Base-by-base conservation (phyloP, 2,797 vertebrate species). In the Spea hammondii region DNA sequence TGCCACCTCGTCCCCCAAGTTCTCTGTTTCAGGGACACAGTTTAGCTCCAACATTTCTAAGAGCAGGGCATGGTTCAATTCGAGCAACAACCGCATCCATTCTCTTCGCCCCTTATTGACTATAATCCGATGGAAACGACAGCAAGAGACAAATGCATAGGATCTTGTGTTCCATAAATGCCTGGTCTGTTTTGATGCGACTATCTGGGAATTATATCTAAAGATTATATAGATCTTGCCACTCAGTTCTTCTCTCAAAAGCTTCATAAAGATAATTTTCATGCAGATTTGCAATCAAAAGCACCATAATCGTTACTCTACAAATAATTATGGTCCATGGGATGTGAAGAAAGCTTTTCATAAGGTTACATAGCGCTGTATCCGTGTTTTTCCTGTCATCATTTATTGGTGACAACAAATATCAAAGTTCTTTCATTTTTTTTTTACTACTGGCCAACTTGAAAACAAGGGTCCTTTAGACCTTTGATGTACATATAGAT, bases 101-200 rank as follows among this genome's bases (percentile, higher is more conserved):
- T 74, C 94, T 98, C 72, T 98, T 97, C 79, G 85, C 95, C 1
- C 97, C 96, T 0, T 98, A 98, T 89, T 98, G 84, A 94, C 32
- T 45, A 64, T 70, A 49, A 67, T 49, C 54, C 78, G 77, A 14
- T 50, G 66, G 48, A 46, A 74, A 88, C 88, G 86, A 88, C 85
- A 86, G 82, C 59, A 70, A 80, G 72, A 65, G 76, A 89, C 12
- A 77, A 83, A 83, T 55, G 65, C 77, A 73, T 80, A 45, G 74
- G 55, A 64, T 51, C 44, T 6, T 55, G 49, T 44, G 54, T 66
- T 62, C 8, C 3, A 6, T 54, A 53, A 57, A 73, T 53, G 59
- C 5, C 50, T 66, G 12, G 9, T 57, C n/a, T 76, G 72, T 68
- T 82, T 49, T 62, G 49, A 45, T 50, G 60, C 7, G 49, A 53